Evolutionary conservation across 2,888 invertebrate genomes (phyloP), one percentile per base, ranked within the genome.

Genomic region (Uloborus plumipes): DNA sequence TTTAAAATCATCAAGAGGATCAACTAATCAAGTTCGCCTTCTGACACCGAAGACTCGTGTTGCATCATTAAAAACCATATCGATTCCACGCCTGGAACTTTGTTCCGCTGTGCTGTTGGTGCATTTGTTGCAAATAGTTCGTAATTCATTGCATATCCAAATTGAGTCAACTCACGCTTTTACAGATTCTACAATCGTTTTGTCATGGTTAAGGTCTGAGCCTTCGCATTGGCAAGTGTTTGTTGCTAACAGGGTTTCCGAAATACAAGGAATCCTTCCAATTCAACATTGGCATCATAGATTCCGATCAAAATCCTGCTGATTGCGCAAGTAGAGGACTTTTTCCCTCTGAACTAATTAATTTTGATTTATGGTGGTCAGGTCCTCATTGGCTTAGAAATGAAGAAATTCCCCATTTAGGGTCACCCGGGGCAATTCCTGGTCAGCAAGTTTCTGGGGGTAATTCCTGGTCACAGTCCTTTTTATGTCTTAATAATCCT

Each of bases 271-370:
- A n/a, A n/a, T 18, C 11, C 18, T 58, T n/a, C 18, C 15, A 2
- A n/a, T 15, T n/a, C n/a, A 58, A n/a, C 58, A 58, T n/a, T 58
- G 58, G 58, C n/a, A n/a, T n/a, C 2, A n/a, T 58, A 2, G 4
- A 4, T n/a, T n/a, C 15, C 0, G 18, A 13, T 2, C 18, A 58
- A n/a, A 58, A 58, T 58, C 58, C 18, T 2, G 58, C 58, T 9
- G 58, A 58, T 6, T 58, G 58, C n/a, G 58, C 58, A 20, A 58
- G 18, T 15, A 15, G 58, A n/a, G 58, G 58, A 58, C n/a, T 58
- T n/a, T n/a, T 11, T 2, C 18, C 58, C 20, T n/a, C 58, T 13
- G 58, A 58, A n/a, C 20, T 58, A n/a, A 1, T 58, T 58, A n/a
- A 15, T 6, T 18, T n/a, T 18, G 18, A 58, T 9, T 22, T 58